phyloP scores from a whole-genome alignment of 1,140 invertebrate genomes.

The Ericerus pela region DNA sequence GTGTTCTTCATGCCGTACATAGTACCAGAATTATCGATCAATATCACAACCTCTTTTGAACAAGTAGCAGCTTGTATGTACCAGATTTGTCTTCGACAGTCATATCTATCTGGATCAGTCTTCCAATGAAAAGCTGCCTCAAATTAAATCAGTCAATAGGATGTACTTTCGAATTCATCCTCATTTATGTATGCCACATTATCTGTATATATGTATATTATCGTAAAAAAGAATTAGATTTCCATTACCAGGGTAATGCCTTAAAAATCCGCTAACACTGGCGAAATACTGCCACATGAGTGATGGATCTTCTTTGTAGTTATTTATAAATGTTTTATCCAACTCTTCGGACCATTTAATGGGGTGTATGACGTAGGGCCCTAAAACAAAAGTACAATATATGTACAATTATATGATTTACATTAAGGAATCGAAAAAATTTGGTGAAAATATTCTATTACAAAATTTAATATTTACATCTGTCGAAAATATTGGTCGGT shows the following conservation, averaged over 20 bases:
- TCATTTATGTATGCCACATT: not conserved
- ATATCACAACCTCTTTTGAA: conserved; percentile 91
- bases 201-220: not conserved
- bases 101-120: conserved; percentile 43
- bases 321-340: conserved; percentile 69
- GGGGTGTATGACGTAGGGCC: conserved; percentile 34
- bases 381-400: conserved; percentile 11
- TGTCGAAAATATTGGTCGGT: conserved; percentile 83
- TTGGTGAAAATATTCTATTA: not conserved
- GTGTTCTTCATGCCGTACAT: conserved; percentile 78
- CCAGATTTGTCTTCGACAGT: conserved; percentile 75
- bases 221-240: not conserved
- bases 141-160: not conserved
- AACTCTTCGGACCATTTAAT: conserved; percentile 76
- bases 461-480: conserved; percentile 37
- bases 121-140: conserved; percentile 38
- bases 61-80: conserved; percentile 95
- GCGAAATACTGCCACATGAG: conserved; percentile 94
- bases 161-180: not conserved
- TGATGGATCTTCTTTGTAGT: conserved; percentile 71
- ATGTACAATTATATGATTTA: conserved; percentile 36
- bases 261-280: conserved; percentile 74
- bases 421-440: not conserved
- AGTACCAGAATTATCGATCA: conserved; percentile 91
- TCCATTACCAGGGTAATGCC: conserved; percentile 61